phyloP scores from a whole-genome alignment of 2,888 invertebrate genomes.

The Sclerodermus sp. region DNA sequence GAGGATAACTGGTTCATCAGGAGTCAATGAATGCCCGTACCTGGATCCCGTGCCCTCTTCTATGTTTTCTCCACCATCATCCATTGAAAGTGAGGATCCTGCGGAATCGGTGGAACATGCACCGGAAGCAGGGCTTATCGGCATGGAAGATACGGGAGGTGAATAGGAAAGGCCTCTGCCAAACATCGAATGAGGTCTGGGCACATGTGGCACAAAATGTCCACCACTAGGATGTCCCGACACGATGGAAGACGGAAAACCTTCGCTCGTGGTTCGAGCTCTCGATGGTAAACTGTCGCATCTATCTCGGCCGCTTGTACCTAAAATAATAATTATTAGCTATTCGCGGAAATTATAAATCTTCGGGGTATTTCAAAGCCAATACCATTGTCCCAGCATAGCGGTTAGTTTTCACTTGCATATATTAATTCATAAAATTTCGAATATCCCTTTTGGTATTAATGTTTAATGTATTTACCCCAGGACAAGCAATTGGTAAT shows the following conservation, averaged over 20 bases:
- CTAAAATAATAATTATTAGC: conserved; percentile 33
- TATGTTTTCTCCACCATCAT: conserved; percentile 61
- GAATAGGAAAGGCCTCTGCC: conserved; percentile 59
- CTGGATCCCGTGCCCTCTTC: conserved; percentile 43
- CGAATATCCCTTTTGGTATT: conserved; percentile 9
- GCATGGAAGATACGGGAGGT: conserved; percentile 62
- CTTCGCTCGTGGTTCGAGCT: conserved; percentile 69
- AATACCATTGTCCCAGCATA: conserved; percentile 36
- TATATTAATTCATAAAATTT: conserved; percentile 17
- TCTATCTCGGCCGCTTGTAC: conserved; percentile 65
- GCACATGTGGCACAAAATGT: conserved; percentile 56
- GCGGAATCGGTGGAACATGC: conserved; percentile 68
- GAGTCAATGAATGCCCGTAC: conserved; percentile 62
- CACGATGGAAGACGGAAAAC: conserved; percentile 53
- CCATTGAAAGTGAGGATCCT: conserved; percentile 69
- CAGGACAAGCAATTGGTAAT: conserved; percentile 26
- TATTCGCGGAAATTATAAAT: too few relatives aligned
- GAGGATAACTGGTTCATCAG: conserved; percentile 67
- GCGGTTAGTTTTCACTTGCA: conserved; percentile 31
- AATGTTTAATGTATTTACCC: too few relatives aligned
- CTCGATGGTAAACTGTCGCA: conserved; percentile 84
- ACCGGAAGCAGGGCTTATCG: conserved; percentile 66
- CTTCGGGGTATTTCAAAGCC: conserved; percentile 20
- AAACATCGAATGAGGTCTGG: conserved; percentile 59
- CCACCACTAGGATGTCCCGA: conserved; percentile 52